phyloP scores from a whole-genome alignment of 1,140 invertebrate genomes.

The Trachelipus rathkii region DNA sequence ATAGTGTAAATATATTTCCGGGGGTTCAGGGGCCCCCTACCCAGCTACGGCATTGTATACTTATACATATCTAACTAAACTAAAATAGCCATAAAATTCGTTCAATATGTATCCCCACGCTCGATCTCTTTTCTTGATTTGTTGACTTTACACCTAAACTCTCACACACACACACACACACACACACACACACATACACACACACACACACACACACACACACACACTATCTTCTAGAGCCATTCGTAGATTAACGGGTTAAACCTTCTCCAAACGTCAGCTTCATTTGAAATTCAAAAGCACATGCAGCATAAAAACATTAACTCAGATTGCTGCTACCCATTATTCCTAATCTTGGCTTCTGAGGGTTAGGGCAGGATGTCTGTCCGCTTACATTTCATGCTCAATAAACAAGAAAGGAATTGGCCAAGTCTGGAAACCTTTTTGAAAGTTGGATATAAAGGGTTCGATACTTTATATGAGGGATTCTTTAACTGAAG shows the following conservation, averaged over 20 bases:
- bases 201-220: too few species aligned
- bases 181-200: too few species aligned
- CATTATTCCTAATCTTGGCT: neutral
- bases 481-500: too few species aligned
- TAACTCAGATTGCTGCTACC: neutral
- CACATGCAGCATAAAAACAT: neutral
- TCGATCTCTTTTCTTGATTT: neutral
- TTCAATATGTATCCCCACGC: neutral
- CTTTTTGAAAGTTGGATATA: neutral
- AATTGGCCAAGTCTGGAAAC: neutral
- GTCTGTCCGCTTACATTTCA: neutral
- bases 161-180: too few species aligned
- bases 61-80: too few species aligned
- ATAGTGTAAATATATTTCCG: too few species aligned
- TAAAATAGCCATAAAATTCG: neutral
- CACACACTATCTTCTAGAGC: neutral
- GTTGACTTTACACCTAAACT: neutral
- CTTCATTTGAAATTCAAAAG: slow-evolving; percentile 4
- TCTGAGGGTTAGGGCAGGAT: neutral
- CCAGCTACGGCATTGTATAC: too few species aligned
- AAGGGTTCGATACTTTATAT: too few species aligned
- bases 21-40: too few species aligned
- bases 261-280: neutral
- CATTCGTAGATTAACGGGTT: neutral
- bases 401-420: slow-evolving; percentile 10